phyloP scores from a whole-genome alignment of 2,888 invertebrate genomes.

The Pardosa pseudoannulata region DNA sequence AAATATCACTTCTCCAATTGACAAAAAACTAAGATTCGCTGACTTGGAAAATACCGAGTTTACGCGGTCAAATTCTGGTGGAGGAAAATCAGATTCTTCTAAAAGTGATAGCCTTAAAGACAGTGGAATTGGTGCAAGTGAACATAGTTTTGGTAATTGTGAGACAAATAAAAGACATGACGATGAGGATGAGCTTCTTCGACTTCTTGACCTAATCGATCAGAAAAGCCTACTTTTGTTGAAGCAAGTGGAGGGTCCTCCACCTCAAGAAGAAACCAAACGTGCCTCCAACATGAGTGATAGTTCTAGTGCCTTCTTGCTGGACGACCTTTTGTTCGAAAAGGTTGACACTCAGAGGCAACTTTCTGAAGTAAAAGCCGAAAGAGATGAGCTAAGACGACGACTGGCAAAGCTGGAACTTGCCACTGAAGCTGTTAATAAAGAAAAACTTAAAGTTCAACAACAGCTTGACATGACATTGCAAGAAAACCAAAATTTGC shows the following conservation, averaged over 20 bases:
- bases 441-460: slow-evolving; percentile 53
- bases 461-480: slow-evolving; percentile 48
- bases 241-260: slow-evolving; percentile 48
- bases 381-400: slow-evolving; percentile 49
- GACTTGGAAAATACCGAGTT: not conserved
- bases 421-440: slow-evolving; percentile 56
- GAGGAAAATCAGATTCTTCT: slow-evolving; percentile 15
- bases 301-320: slow-evolving; percentile 23
- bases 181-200: slow-evolving; percentile 59
- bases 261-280: not conserved
- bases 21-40: slow-evolving; percentile 31
- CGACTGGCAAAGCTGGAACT: slow-evolving; percentile 63
- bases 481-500: slow-evolving; percentile 62
- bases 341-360: slow-evolving; percentile 59
- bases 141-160: slow-evolving; percentile 34
- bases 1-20: not conserved
- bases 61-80: slow-evolving; percentile 6
- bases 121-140: slow-evolving; percentile 65
- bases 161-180: not conserved
- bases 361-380: slow-evolving; percentile 62
- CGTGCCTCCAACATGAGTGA: slow-evolving; percentile 17
- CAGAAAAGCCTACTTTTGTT: slow-evolving; percentile 54
- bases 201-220: slow-evolving; percentile 63
- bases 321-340: slow-evolving; percentile 51
- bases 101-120: slow-evolving; percentile 70